These are phyloP conservation scores for Pachliopta kotzebuea DNA, from an alignment of 2,888 invertebrate species.

Conservation along the genomic window DNA sequence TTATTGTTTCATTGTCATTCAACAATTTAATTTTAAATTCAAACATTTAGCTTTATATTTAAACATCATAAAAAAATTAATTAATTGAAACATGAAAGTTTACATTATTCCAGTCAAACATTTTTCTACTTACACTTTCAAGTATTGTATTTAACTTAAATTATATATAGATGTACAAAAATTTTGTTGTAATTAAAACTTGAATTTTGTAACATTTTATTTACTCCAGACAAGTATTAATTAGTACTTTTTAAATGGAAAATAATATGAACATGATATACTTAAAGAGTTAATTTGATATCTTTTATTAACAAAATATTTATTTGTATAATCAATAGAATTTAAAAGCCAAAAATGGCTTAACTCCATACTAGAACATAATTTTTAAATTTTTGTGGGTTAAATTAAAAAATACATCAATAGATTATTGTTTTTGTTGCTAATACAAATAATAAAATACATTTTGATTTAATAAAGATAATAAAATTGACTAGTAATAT, in stretches of 20 bases:
- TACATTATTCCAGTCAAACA: conserved; percentile 11
- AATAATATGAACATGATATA: too few relatives aligned
- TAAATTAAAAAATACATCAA: background rate
- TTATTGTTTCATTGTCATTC: conserved; percentile 1
- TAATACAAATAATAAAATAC: conserved; percentile 12
- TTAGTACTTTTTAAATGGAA: too few relatives aligned
- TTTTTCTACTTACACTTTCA: background rate
- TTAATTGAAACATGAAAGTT: background rate
- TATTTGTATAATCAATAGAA: conserved; percentile 1
- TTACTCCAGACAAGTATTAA: too few relatives aligned
- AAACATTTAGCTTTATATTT: background rate
- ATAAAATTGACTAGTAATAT: conserved; percentile 30
- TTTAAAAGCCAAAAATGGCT: background rate
- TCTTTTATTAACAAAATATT: background rate
- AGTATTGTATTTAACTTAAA: background rate
- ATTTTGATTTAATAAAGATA: conserved; percentile 14
- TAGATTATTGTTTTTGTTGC: conserved; percentile 16
- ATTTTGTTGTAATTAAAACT: background rate
- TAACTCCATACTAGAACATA: background rate
- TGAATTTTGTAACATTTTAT: background rate
- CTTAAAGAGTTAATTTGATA: background rate
- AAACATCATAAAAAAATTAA: background rate
- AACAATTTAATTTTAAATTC: background rate
- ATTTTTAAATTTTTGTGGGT: background rate
- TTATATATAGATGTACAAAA: background rate